These are phyloP conservation scores for Rattus rattus DNA, from an alignment of 2,113 vertebrate genomes.

Conservation along the genomic window DNA sequence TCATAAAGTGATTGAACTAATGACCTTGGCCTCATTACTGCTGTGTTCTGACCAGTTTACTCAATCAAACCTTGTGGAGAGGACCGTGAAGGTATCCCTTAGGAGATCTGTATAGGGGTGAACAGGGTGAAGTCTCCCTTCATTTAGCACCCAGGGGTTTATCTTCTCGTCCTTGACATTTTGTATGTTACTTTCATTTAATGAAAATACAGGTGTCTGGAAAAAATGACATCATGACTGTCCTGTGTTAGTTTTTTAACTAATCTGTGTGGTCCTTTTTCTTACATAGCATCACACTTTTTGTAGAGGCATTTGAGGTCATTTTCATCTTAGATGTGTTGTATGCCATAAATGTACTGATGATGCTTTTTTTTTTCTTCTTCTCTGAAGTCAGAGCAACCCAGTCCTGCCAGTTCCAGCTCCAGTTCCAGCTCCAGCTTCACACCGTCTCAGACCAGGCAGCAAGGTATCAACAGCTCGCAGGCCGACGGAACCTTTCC, in stretches of 20 bases:
- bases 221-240: not conserved
- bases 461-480: slow-evolving; percentile 92
- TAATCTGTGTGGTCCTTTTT: not conserved
- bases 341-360: slow-evolving; percentile 48
- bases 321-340: slow-evolving; percentile 6
- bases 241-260: not conserved
- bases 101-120: slow-evolving; percentile 23
- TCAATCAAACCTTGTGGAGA: slow-evolving; percentile 71
- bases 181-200: slow-evolving; percentile 39
- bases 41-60: slow-evolving; percentile 67
- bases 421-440: slow-evolving; percentile 94
- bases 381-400: slow-evolving; percentile 92
- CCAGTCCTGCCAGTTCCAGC: slow-evolving; percentile 96
- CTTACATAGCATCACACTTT: not conserved
- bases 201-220: not conserved
- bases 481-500: slow-evolving; percentile 13
- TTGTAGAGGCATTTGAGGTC: not conserved
- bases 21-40: slow-evolving; percentile 73
- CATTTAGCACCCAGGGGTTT: not conserved
- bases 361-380: slow-evolving; percentile 55
- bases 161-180: not conserved
- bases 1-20: slow-evolving; percentile 77
- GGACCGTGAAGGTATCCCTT: slow-evolving; percentile 61
- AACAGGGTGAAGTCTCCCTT: slow-evolving; percentile 31
- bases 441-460: slow-evolving; percentile 92